Conservation (phyloP, 2,797 vertebrate species). For the Euthynnus affinis region DNA sequence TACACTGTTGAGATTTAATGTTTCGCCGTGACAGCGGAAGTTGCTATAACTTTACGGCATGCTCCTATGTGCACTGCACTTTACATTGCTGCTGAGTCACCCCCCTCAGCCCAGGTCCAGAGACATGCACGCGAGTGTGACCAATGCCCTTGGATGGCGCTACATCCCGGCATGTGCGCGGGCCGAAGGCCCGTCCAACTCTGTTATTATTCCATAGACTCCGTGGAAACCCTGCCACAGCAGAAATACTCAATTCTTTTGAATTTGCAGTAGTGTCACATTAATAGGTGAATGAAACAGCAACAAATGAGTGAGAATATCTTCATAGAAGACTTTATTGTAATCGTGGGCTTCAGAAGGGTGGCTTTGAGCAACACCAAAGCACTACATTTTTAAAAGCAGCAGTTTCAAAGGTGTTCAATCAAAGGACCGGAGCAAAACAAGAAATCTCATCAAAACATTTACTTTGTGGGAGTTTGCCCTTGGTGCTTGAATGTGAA, state of each 20-base stretch:
- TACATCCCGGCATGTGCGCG: no score
- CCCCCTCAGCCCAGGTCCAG: no score
- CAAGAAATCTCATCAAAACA: slow-evolving; percentile 30
- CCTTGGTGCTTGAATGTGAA: not conserved
- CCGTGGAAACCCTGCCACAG: not conserved
- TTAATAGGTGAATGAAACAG: slow-evolving; percentile 13
- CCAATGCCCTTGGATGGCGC: no score
- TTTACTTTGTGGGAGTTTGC: slow-evolving; percentile 12
- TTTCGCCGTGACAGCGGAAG: no score
- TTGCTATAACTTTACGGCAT: no score
- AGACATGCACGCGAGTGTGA: no score
- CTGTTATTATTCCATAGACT: no score
- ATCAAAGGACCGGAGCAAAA: slow-evolving; percentile 30
- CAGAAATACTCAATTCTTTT: not conserved
- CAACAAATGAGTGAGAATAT: slow-evolving; percentile 24
- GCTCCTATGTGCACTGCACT: no score
- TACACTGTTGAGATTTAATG: no score
- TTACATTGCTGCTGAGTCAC: no score
- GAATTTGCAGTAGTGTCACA: not conserved
- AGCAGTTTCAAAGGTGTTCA: slow-evolving; percentile 27
- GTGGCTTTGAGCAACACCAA: not conserved
- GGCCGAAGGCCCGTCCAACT: no score
- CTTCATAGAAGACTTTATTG: slow-evolving; percentile 13
- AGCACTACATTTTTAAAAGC: slow-evolving; percentile 23
- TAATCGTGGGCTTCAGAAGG: not conserved